Evolutionary conservation across 2,113 vertebrate genomes (phyloP).

Genomic region (Mugil cephalus): DNA sequence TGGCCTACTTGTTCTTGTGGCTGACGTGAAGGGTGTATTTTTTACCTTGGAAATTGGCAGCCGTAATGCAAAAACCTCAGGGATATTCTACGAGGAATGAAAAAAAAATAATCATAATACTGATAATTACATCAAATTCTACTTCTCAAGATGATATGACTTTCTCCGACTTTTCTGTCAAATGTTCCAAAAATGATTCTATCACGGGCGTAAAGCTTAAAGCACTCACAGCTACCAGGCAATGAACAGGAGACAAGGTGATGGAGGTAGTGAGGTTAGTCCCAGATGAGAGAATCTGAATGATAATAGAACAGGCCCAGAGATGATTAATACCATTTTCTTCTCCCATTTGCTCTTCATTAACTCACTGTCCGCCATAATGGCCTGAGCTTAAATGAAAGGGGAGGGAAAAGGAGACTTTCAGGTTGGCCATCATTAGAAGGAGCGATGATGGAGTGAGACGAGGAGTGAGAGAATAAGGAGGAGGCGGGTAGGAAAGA

Average conservation of each 20-base stretch:
- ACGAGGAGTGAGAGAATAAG: slow-evolving; percentile 16
- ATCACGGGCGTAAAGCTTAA: slow-evolving; percentile 10
- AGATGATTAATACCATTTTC: slow-evolving; percentile 91
- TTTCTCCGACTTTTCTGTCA: neutral
- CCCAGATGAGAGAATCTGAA: slow-evolving; percentile 80
- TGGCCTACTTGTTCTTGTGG: neutral
- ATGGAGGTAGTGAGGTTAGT: slow-evolving; percentile 46
- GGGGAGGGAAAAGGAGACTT: slow-evolving; percentile 86
- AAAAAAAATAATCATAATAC: too few relatives aligned
- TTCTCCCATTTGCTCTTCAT: slow-evolving; percentile 90
- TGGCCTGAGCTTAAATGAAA: slow-evolving; percentile 89
- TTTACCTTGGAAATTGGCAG: neutral
- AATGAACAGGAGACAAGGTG: neutral
- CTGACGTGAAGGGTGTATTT: neutral
- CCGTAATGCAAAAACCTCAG: neutral
- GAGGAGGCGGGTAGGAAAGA: slow-evolving; percentile 21
- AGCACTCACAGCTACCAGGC: slow-evolving; percentile 7
- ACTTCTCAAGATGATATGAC: neutral
- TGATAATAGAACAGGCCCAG: slow-evolving; percentile 77
- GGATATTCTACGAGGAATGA: neutral
- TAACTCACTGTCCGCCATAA: slow-evolving; percentile 92
- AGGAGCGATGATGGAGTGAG: slow-evolving; percentile 38
- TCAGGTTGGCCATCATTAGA: slow-evolving; percentile 84
- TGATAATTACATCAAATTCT: neutral
- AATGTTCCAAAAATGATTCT: slow-evolving; percentile 30